phyloP scores from a whole-genome alignment of 2,888 invertebrate genomes.

The Thelaira solivaga region DNA sequence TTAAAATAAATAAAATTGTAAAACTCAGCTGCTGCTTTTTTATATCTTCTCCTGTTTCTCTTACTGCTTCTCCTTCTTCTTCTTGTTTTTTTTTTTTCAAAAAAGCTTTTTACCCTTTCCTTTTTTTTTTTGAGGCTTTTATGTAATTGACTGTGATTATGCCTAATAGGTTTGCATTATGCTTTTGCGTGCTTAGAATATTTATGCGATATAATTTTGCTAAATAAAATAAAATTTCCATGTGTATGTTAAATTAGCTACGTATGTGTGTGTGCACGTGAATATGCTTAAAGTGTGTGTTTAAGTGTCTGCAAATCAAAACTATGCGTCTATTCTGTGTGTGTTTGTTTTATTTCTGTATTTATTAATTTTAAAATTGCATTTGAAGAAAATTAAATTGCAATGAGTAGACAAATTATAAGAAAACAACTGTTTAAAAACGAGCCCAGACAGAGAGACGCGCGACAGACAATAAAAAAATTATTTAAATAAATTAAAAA shows the following conservation, averaged over 20 bases:
- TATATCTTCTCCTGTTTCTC: too few species aligned
- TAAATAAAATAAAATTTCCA: slow-evolving; percentile 10
- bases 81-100: background rate
- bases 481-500: slow-evolving; percentile 27
- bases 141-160: slow-evolving; percentile 67
- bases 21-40: too few species aligned
- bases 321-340: background rate
- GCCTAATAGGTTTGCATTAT: slow-evolving; percentile 66
- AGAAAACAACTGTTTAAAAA: slow-evolving; percentile 55
- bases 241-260: background rate
- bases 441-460: slow-evolving; percentile 59
- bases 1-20: too few species aligned
- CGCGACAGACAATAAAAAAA: slow-evolving; percentile 46
- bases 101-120: slow-evolving; percentile 47
- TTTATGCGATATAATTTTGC: slow-evolving; percentile 51
- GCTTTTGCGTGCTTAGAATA: slow-evolving; percentile 65
- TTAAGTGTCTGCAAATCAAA: slow-evolving; percentile 7
- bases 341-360: background rate
- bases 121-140: slow-evolving; percentile 58
- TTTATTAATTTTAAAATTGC: slow-evolving; percentile 50
- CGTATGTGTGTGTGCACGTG: background rate
- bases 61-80: background rate
- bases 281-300: slow-evolving; percentile 25
- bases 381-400: slow-evolving; percentile 56
- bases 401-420: slow-evolving; percentile 58